A percentile compares a stretch with the other conserved stretches of the same genome.
Conservation (phyloP, 2,113 vertebrate species). For the Cheirogaleus medius region DNA sequence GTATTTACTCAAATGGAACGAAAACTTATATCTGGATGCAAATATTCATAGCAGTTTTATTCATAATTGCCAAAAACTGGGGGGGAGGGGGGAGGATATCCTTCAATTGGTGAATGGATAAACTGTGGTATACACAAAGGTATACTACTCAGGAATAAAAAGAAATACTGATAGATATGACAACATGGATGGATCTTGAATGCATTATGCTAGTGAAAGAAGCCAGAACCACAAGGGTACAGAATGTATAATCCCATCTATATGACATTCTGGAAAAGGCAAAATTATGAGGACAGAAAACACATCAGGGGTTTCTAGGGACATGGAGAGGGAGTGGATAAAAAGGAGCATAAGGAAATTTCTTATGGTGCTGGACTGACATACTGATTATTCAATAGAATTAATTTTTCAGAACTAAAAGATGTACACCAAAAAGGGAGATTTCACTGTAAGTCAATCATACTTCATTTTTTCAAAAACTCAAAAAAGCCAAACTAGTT, state of each 20-base stretch:
- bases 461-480: background rate
- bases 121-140: background rate
- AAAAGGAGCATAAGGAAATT: background rate
- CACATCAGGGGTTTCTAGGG: background rate
- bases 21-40: background rate
- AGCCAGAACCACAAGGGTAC: background rate
- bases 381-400: background rate
- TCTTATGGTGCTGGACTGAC: background rate
- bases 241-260: background rate
- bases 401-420: background rate
- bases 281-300: background rate
- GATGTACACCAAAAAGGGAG: background rate
- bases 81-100: background rate
- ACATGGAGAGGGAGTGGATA: background rate
- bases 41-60: background rate
- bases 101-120: background rate
- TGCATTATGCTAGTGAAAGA: background rate
- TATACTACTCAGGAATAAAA: background rate
- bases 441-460: constrained; percentile 9
- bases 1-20: constrained; percentile 5
- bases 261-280: background rate
- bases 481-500: background rate
- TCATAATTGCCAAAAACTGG: background rate
- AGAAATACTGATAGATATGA: background rate
- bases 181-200: no score